A percentile compares a stretch with the other conserved stretches of the same genome.
phyloP scores from a whole-genome alignment of 2,797 vertebrate genomes.

The Sus cebifrons region DNA sequence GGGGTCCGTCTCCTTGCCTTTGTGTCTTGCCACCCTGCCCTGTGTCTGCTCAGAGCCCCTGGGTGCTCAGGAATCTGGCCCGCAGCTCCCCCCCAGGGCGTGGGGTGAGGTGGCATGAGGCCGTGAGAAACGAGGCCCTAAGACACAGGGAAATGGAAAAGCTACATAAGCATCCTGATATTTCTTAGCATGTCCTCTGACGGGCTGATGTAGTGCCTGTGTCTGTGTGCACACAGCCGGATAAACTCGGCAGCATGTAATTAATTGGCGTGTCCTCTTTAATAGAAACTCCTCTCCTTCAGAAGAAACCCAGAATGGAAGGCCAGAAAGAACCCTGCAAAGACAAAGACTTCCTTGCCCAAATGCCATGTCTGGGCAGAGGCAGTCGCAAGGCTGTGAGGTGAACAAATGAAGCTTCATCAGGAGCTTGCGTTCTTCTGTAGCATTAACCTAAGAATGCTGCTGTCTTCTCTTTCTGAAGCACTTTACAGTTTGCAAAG shows the following conservation, averaged over 20 bases:
- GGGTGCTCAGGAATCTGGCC: slow-evolving; percentile 55
- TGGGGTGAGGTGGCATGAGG: slow-evolving; percentile 53
- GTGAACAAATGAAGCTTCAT: not conserved
- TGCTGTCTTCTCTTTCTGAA: slow-evolving; percentile 2
- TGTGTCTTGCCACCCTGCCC: not conserved
- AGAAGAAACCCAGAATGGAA: slow-evolving; percentile 16
- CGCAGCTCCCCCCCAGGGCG: not conserved
- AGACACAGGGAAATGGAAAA: slow-evolving; percentile 70
- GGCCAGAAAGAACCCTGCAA: not conserved
- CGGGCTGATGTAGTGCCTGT: not conserved
- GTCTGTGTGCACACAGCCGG: slow-evolving; percentile 14
- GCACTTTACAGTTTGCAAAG: not conserved
- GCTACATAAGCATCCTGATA: not conserved
- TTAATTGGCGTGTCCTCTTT: slow-evolving; percentile 2
- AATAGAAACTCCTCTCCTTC: slow-evolving; percentile 46
- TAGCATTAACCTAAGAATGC: not conserved
- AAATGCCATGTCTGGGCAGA: not conserved
- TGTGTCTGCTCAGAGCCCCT: slow-evolving; percentile 1
- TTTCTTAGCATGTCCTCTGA: slow-evolving; percentile 42
- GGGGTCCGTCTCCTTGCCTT: not conserved
- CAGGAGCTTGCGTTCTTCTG: not conserved
- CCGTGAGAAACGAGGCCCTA: slow-evolving; percentile 57
- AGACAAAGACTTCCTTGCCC: not conserved
- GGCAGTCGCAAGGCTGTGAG: not conserved
- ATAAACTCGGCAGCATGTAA: slow-evolving; percentile 33